These are phyloP conservation scores for Cinclus mexicanus DNA, from an alignment of 2,113 vertebrate genomes.

Conservation along the genomic window DNA sequence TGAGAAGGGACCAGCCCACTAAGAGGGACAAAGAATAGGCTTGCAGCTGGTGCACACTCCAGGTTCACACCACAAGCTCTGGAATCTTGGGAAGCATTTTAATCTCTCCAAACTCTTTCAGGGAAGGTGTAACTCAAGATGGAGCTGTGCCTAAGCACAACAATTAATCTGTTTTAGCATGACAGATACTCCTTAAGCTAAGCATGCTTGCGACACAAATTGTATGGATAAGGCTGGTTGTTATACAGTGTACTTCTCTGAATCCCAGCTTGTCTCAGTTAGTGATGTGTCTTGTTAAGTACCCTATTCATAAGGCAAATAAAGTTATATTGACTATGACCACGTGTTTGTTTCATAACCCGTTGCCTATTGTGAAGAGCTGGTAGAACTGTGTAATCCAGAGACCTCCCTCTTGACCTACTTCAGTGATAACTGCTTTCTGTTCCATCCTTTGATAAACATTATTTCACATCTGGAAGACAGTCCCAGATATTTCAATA, in stretches of 20 bases:
- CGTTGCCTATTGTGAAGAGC: not conserved
- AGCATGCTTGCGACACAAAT: not conserved
- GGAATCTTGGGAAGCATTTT: not conserved
- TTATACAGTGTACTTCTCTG: not conserved
- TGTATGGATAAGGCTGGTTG: not conserved
- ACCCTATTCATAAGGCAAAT: not conserved
- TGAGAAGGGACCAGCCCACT: not conserved
- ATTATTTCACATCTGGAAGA: slow-evolving; percentile 63
- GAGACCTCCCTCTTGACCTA: slow-evolving; percentile 42
- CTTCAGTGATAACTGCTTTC: slow-evolving; percentile 39
- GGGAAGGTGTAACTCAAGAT: not conserved
- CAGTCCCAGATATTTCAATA: slow-evolving; percentile 28
- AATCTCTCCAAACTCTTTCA: not conserved
- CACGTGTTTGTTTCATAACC: not conserved
- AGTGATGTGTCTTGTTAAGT: not conserved
- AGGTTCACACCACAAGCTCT: not conserved
- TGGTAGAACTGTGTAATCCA: not conserved
- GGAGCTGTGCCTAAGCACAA: not conserved
- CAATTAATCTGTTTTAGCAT: not conserved
- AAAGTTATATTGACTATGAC: not conserved
- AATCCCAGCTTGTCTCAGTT: not conserved
- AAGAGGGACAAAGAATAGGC: not conserved
- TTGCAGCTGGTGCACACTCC: not conserved
- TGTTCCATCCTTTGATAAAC: slow-evolving; percentile 48
- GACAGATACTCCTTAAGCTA: not conserved